Evolutionary conservation across 2,888 invertebrate genomes (phyloP), one percentile per base, ranked within the genome.

Genomic region (Chymomyza fuscimana): DNA sequence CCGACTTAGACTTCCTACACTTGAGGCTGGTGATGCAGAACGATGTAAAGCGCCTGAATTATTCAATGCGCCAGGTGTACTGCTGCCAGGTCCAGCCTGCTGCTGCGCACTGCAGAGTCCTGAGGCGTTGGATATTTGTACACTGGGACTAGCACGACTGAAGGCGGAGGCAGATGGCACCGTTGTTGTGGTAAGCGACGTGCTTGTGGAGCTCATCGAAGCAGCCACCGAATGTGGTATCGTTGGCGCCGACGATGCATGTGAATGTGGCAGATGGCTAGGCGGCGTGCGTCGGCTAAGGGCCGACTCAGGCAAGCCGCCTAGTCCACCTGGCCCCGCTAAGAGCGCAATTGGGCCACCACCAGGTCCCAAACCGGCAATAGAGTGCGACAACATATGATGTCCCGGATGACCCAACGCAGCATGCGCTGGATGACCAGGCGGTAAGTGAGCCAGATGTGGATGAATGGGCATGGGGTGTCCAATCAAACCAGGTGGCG

Each of bases 131-230:
- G 89, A 84, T 56, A 87, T 88, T 83, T 92, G 92, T 67, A 92
- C 92, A 81, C 91, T 92, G 64, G 92, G 92, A 88, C 92, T 92
- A 74, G 92, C 91, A 71, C 92, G 90, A 77, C 92, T 92, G 74
- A 92, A 92, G 82, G 92, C 91, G 65, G 91, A 91, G 61, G 92
- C 40, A 12, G 40, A 90, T 79, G 91, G 91, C 81, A 90, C 91
- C 65, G 91, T 90, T 70, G 81, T 90, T 62, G 91, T 90, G 25
- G 86, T 88, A 22, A 89, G 82, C 40, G 88, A 68, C 70, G 87
- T 82, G 73, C 82, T 82, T 59, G 71, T 79, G 60, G 72, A 70
- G 69, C 40, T 66, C 63, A 19, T 65, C 32, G 82, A 77, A 16
- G 78, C 80, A 65, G 82, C 79, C 63, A 78, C 79, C 59, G 91